Base-by-base conservation (phyloP, 2,113 vertebrate genomes). In the Columba livia region DNA sequence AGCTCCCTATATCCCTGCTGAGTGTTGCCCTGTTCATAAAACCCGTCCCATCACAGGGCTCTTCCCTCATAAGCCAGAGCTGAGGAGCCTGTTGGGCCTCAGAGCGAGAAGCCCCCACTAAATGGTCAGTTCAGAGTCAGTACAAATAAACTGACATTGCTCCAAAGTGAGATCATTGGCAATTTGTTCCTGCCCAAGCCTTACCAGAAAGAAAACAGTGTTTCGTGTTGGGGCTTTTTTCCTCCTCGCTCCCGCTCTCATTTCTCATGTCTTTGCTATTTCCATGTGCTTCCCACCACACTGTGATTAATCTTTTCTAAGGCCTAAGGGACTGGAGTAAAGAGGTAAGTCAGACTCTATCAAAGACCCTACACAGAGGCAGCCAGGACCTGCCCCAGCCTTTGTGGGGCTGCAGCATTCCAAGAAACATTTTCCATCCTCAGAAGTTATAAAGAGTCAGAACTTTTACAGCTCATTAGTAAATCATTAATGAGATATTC, bases 201-300 rank as follows among this genome's bases (percentile, higher is more conserved):
- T 90, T 97, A 97, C 97, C 96, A 98, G 97, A 98, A 98, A 97
- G 97, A 98, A 98, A 97, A 97, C 97, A 98, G 79, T 97, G 96
- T 97, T 96, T 98, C 95, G 89, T 97, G 97, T 95, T 77, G 90
- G 94, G 93, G 88, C 85, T 98, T 98, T 97, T 97, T 98, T 90
- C 67, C 90, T 95, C 79, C 79, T 95, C 92, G 85, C 90, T 96
- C 75, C 56, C 23, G 8, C 69, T 97, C 96, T 97, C 97, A 96
- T 98, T 98, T 97, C 97, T 98, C 93, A 96, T 92, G 90, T 93
- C 96, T 95, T 87, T 97, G 95, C 94, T 96, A 95, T 98, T 97
- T 97, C 86, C 90, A 97, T 94, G 97, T 90, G 92, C 97, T 98
- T 97, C 97, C 96, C 95, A 97, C 97, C 97, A 98, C 94, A 93